Evolutionary conservation across 2,113 vertebrate genomes (phyloP).

Genomic region (Megaleporinus macrocephalus): DNA sequence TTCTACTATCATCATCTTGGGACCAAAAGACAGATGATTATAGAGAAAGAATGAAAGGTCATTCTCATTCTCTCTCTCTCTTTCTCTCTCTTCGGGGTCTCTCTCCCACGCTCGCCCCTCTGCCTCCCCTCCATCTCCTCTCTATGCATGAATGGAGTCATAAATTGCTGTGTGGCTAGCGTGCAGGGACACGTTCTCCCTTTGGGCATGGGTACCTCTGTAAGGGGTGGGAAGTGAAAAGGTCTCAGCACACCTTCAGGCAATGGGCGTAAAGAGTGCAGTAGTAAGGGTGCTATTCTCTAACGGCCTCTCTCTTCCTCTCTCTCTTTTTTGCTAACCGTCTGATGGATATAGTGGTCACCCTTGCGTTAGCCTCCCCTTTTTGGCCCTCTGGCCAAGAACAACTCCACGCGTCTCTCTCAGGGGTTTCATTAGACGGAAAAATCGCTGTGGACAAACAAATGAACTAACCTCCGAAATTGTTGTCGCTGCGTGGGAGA

Average conservation of each 20-base stretch:
- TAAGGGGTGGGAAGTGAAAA: not conserved
- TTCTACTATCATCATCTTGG: not conserved
- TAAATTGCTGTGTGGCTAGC: constrained; percentile 57
- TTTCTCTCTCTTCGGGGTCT: not conserved
- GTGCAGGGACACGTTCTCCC: constrained; percentile 38
- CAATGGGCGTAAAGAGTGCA: not conserved
- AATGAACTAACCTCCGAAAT: constrained; percentile 77
- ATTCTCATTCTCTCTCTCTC: constrained; percentile 54
- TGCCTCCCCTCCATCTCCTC: constrained; percentile 44
- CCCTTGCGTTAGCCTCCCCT: constrained; percentile 33
- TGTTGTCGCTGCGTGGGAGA: constrained; percentile 78
- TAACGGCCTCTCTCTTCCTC: not conserved
- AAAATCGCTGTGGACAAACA: constrained; percentile 79
- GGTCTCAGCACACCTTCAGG: constrained; percentile 25
- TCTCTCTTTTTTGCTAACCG: not conserved
- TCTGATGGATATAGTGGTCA: constrained; percentile 5
- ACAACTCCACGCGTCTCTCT: constrained; percentile 68
- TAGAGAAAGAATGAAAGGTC: constrained; percentile 19
- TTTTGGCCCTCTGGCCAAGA: constrained; percentile 66
- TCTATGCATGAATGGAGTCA: constrained; percentile 49
- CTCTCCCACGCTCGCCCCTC: constrained; percentile 32
- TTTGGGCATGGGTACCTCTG: not conserved
- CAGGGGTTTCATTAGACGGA: constrained; percentile 74
- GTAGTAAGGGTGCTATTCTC: not conserved
- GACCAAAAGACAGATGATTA: not conserved